Evolutionary conservation across 2,113 vertebrate genomes (phyloP).

Genomic region (Petromus typicus): DNA sequence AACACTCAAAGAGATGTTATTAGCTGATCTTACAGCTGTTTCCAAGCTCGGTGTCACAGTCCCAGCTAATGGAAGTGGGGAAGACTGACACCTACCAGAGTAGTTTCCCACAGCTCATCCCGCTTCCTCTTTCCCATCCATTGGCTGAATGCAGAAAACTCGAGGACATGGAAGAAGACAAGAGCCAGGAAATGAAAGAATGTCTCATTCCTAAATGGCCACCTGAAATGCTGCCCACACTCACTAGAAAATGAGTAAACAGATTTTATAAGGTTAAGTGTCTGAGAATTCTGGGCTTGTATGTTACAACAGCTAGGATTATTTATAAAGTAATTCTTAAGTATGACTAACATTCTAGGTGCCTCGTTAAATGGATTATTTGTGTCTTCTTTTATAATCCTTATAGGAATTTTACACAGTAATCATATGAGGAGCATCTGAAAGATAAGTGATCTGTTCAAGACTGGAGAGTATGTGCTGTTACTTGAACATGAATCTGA

Average conservation of each 20-base stretch:
- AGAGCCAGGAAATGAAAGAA: background rate
- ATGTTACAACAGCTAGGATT: background rate
- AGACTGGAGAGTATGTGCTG: background rate
- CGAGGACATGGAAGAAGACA: background rate
- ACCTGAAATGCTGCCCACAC: background rate
- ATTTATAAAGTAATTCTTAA: background rate
- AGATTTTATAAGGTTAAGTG: background rate
- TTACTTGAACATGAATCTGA: background rate
- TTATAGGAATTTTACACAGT: background rate
- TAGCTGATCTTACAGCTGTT: background rate
- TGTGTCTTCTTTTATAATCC: background rate
- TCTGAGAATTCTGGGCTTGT: background rate
- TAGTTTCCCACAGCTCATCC: background rate
- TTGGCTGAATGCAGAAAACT: background rate
- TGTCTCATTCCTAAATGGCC: background rate
- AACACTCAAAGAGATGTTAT: background rate
- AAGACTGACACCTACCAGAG: too few species aligned
- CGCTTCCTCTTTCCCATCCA: background rate
- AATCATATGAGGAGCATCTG: background rate
- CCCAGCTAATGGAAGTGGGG: background rate
- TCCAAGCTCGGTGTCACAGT: background rate
- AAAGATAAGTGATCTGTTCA: background rate
- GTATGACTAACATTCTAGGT: background rate
- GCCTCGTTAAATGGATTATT: background rate
- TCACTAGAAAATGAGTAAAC: background rate